A percentile compares a stretch with the other conserved stretches of the same genome.
phyloP scores from a whole-genome alignment of 1,140 invertebrate genomes.

The Temnothorax curvispinosus region DNA sequence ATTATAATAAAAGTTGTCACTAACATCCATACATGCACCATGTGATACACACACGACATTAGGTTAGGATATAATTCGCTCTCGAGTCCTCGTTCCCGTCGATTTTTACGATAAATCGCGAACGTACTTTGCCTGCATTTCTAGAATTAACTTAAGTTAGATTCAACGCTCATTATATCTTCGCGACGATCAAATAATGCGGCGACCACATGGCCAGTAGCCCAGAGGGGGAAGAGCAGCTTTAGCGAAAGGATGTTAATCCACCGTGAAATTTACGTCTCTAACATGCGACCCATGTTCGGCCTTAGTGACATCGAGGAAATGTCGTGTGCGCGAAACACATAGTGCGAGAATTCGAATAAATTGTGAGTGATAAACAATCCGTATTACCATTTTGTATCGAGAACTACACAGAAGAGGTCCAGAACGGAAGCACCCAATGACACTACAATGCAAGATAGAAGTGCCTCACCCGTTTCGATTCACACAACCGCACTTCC shows the following conservation, averaged over 20 bases:
- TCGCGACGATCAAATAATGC: neutral
- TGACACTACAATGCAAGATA: neutral
- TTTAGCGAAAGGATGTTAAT: neutral
- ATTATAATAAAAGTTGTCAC: neutral
- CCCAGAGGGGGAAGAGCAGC: neutral
- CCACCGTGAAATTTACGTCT: neutral
- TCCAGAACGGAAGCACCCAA: neutral
- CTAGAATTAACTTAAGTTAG: neutral
- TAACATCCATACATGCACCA: neutral
- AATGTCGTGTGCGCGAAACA: neutral
- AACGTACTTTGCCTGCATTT: neutral
- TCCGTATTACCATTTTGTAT: slow-evolving; percentile 25
- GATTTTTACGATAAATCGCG: neutral
- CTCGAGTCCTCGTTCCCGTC: neutral
- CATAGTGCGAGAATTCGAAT: neutral
- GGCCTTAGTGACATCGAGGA: neutral
- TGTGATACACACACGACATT: neutral
- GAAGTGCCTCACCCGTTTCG: neutral
- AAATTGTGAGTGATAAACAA: neutral
- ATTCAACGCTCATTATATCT: neutral
- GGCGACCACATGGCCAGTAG: neutral
- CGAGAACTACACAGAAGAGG: neutral
- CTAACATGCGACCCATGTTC: neutral
- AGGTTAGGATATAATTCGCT: slow-evolving; percentile 11
- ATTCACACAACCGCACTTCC: neutral